Evolutionary conservation across 1,140 invertebrate genomes (phyloP), one percentile per base, ranked within the genome.

Genomic region (Druon quercuslanigerum): DNA sequence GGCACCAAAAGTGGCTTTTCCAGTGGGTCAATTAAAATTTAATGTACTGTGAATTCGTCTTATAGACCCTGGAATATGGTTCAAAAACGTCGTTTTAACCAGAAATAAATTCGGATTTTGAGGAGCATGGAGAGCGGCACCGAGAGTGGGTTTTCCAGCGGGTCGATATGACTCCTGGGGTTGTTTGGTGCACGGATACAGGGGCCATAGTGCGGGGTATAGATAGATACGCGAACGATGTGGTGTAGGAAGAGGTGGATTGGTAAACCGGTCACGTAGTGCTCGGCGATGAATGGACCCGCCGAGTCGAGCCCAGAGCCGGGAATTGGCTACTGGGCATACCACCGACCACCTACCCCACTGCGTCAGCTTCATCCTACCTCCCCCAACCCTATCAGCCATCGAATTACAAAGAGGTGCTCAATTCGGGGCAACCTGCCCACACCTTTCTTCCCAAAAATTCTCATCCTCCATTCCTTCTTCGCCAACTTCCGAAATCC

Each of bases 211-310:
- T 70, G 51, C 20, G 74, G 56, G 76, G 40, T 80, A 86, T 78
- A 80, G 79, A 83, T 80, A 85, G 80, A 82, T 82, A 76, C 77
- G 79, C 77, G 79, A 78, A 75, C 75, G 83, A 73, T 72, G 76
- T 82, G 81, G 82, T 82, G 86, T 80, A 84, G 86, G 80, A 83
- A 85, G 83, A 86, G 86, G 81, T 79, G 84, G 85, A 90, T 91
- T 90, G 86, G 89, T 88, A 92, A 91, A 90, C 90, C 87, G 88
- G 90, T 92, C 90, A 91, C 90, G 90, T 92, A 91, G 85, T 89
- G 85, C 87, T 82, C 88, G 84, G 87, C 89, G 88, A 91, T 91
- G 90, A 91, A 91, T 92, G 91, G 90, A 91, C 88, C 90, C 90
- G 87, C 86, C 90, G 90, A 90, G 85, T 90, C 87, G 88, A 90